Evolutionary conservation across 2,113 vertebrate species (phyloP).

Genomic region (Hirundichthys speculiger): DNA sequence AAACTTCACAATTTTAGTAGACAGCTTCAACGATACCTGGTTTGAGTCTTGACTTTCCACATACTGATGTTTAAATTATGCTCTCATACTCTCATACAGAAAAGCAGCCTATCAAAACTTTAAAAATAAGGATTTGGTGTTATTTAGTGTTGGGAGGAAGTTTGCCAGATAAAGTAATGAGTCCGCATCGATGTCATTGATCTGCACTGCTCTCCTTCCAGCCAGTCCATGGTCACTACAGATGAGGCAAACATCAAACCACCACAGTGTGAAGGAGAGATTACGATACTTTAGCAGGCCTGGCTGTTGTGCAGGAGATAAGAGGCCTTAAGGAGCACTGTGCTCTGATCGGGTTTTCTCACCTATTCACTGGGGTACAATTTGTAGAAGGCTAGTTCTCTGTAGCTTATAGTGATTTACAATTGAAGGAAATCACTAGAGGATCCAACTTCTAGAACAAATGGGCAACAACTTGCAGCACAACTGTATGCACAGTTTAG

Average conservation of each 20-base stretch:
- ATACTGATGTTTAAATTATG: background rate
- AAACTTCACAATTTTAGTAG: too few species aligned
- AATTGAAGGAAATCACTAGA: constrained; percentile 3
- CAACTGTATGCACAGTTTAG: background rate
- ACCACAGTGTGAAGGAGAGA: constrained; percentile 50
- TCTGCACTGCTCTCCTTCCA: constrained; percentile 34
- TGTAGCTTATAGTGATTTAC: constrained; percentile 45
- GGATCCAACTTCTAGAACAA: constrained; percentile 16
- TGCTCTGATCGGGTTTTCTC: constrained; percentile 69
- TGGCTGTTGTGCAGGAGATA: constrained; percentile 62
- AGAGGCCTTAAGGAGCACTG: constrained; percentile 69
- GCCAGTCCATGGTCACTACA: constrained; percentile 37
- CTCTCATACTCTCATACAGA: background rate
- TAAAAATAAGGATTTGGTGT: constrained; percentile 30
- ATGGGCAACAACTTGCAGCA: constrained; percentile 25
- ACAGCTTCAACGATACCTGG: too few species aligned
- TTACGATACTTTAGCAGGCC: constrained; percentile 59
- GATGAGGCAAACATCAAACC: constrained; percentile 46
- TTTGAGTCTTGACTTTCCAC: too few species aligned
- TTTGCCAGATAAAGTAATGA: constrained; percentile 50
- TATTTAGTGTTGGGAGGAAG: constrained; percentile 39
- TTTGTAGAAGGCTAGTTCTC: constrained; percentile 44
- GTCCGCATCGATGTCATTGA: constrained; percentile 61
- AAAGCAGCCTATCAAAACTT: constrained; percentile 33
- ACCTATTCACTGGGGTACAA: constrained; percentile 66